Evolutionary conservation across 1,140 invertebrate genomes (phyloP).

Genomic region (Drosophila nannoptera): DNA sequence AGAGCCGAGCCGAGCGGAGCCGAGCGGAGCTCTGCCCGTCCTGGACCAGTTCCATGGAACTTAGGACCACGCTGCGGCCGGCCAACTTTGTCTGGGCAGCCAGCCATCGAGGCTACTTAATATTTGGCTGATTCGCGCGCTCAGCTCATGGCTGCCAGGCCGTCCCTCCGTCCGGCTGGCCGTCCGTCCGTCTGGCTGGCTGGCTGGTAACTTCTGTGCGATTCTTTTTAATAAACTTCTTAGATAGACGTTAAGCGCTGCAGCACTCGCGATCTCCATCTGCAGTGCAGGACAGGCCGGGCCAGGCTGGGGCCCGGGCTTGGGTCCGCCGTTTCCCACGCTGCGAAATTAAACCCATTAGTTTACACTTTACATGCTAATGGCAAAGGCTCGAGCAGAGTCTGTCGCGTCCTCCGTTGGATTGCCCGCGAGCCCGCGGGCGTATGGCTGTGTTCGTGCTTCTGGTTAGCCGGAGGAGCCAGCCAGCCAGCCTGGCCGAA

Average conservation of each 20-base stretch:
- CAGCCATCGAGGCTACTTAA: constrained; percentile 30
- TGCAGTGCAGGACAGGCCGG: not conserved
- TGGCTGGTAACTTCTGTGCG: constrained; percentile 26
- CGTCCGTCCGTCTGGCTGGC: not conserved
- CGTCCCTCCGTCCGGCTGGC: not conserved
- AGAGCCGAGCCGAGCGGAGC: constrained; percentile 16
- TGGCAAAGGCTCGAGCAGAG: constrained; percentile 42
- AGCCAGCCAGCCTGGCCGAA: not conserved
- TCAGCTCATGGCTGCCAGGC: not conserved
- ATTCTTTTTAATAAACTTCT: constrained; percentile 72
- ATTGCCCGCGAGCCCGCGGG: constrained; percentile 12
- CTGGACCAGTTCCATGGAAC: constrained; percentile 69
- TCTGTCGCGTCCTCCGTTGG: constrained; percentile 14
- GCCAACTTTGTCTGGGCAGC: constrained; percentile 51
- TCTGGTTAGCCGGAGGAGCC: constrained; percentile 28
- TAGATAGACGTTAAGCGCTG: constrained; percentile 37
- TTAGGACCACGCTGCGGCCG: constrained; percentile 34
- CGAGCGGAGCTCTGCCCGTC: not conserved
- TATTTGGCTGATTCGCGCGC: constrained; percentile 18
- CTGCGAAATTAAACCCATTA: constrained; percentile 73
- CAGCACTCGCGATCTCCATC: constrained; percentile 9
- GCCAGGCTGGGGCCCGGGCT: not conserved
- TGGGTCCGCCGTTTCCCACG: constrained; percentile 57
- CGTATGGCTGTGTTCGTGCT: constrained; percentile 25
- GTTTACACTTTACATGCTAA: constrained; percentile 78